Conservation (phyloP, 2,888 invertebrate species). For the Caenorhabditis doughertyi region DNA sequence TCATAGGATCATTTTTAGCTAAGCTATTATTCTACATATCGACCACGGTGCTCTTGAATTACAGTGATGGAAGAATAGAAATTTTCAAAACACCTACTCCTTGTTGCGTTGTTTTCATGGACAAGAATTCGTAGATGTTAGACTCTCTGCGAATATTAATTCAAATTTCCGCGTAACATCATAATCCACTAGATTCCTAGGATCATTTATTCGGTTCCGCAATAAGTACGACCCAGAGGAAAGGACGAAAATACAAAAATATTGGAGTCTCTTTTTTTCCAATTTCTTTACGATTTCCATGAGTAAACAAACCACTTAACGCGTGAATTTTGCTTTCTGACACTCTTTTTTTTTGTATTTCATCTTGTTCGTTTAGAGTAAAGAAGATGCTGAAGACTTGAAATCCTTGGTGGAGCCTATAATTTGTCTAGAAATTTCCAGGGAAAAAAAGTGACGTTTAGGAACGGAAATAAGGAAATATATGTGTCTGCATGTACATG, state of each 20-base stretch:
- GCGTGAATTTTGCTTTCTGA: constrained; percentile 5
- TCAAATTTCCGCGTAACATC: no score
- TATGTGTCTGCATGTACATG: neutral
- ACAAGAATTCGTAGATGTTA: no score
- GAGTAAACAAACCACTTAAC: constrained; percentile 47
- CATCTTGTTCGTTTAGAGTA: neutral
- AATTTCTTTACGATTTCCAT: neutral
- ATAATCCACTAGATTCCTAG: neutral
- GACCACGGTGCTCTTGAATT: no score
- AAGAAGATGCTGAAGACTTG: neutral
- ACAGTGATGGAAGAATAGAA: no score
- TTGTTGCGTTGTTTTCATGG: no score
- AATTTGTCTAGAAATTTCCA: constrained; percentile 20
- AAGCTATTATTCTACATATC: no score
- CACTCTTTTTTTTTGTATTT: neutral
- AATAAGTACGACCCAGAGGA: constrained; percentile 2
- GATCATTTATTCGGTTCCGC: neutral
- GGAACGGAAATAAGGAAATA: constrained; percentile 14
- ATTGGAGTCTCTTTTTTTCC: constrained; percentile 3
- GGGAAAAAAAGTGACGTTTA: constrained; percentile 15
- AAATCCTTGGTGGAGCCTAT: neutral
- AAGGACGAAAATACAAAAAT: constrained; percentile 14
- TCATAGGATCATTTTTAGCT: no score
- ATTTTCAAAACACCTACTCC: no score
- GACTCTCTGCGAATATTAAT: no score